These are phyloP conservation scores for Ceratina australensis DNA, from an alignment of 1,140 invertebrate genomes.

Conservation along the genomic window DNA sequence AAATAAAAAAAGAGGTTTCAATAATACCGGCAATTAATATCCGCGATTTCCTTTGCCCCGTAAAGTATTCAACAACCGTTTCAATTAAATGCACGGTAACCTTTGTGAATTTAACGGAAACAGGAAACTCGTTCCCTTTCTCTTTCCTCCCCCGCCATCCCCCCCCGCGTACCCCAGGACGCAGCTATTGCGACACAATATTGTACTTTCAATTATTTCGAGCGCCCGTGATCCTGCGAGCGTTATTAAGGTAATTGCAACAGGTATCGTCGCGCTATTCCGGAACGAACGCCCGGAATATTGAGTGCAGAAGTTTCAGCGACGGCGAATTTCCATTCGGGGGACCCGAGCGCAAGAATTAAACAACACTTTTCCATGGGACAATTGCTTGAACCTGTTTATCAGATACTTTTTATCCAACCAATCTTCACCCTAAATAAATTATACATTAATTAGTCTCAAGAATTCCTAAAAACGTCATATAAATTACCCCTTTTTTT, in stretches of 20 bases:
- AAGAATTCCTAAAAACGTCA: no score
- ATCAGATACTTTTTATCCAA: neutral
- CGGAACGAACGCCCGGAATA: slow-evolving; percentile 24
- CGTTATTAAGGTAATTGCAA: slow-evolving; percentile 41
- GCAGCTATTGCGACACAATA: slow-evolving; percentile 11
- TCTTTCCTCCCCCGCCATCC: no score
- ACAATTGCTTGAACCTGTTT: slow-evolving; percentile 15
- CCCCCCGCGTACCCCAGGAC: no score
- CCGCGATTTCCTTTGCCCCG: neutral
- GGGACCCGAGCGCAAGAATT: neutral
- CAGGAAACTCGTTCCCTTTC: slow-evolving; percentile 11
- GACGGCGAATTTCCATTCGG: slow-evolving; percentile 21
- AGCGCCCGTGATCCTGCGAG: slow-evolving; percentile 33
- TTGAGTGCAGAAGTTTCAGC: slow-evolving; percentile 22
- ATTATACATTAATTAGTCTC: no score
- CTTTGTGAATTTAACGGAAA: slow-evolving; percentile 14
- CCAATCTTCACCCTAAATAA: no score
- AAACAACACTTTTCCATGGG: slow-evolving; percentile 1
- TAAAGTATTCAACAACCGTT: slow-evolving; percentile 3
- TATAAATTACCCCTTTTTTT: no score
- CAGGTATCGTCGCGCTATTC: slow-evolving; percentile 31
- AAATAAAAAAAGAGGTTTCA: neutral
- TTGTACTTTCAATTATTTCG: slow-evolving; percentile 45
- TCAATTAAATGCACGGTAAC: slow-evolving; percentile 36
- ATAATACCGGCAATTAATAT: slow-evolving; percentile 23